phyloP scores from a whole-genome alignment of 2,113 vertebrate species.

The Cathartes aura region DNA sequence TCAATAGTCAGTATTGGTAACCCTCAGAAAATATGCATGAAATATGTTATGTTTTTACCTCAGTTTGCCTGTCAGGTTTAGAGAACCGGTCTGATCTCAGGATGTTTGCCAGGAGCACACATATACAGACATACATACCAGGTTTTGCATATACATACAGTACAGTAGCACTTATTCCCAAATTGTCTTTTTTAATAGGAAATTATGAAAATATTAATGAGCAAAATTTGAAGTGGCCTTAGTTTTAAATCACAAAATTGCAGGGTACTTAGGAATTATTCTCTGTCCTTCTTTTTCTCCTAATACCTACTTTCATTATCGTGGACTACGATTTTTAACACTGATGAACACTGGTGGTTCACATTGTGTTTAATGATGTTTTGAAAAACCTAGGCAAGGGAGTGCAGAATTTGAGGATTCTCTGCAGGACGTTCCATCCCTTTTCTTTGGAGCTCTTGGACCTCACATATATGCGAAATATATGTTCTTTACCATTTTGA shows the following conservation, averaged over 20 bases:
- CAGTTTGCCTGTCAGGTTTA: background rate
- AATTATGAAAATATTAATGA: background rate
- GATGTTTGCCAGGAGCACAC: background rate
- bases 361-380: background rate
- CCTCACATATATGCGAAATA: background rate
- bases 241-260: background rate
- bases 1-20: background rate
- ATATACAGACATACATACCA: too few species aligned
- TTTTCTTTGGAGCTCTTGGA: background rate
- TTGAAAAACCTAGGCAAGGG: background rate
- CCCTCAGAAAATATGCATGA: background rate
- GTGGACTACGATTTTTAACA: background rate
- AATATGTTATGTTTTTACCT: background rate
- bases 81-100: background rate
- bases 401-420: background rate
- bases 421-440: background rate
- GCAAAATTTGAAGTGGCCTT: background rate
- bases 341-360: background rate
- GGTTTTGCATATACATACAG: background rate
- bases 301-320: background rate
- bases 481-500: background rate
- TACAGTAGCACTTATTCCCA: background rate
- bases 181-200: background rate
- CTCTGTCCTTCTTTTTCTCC: background rate
- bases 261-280: background rate